These are phyloP conservation scores for Drosophila putrida DNA, from an alignment of 2,888 invertebrate genomes.

Conservation along the genomic window DNA sequence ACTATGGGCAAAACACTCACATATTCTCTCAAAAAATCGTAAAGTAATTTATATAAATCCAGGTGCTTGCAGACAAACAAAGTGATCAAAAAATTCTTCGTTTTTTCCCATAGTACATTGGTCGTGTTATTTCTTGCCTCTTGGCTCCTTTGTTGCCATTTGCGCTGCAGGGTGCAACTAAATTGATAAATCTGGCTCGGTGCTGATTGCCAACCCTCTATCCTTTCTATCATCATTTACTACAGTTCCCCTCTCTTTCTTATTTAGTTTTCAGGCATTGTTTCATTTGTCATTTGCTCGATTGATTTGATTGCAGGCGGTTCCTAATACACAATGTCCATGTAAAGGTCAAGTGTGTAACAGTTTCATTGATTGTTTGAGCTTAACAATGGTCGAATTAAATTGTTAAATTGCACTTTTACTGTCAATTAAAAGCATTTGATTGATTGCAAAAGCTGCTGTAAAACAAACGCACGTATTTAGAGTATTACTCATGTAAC, in stretches of 20 bases:
- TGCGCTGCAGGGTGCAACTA: slow-evolving; percentile 68
- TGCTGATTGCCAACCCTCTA: slow-evolving; percentile 20
- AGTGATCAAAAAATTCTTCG: no score
- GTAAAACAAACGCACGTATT: no score
- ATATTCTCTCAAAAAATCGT: no score
- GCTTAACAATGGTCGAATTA: slow-evolving; percentile 3
- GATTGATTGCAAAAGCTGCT: no score
- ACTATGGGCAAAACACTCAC: no score
- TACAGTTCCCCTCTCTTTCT: neutral
- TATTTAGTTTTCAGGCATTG: slow-evolving; percentile 28
- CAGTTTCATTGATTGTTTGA: slow-evolving; percentile 13
- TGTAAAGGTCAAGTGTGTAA: slow-evolving; percentile 29
- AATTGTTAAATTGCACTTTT: neutral
- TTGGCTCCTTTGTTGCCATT: slow-evolving; percentile 63
- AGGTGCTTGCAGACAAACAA: no score
- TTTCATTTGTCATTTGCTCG: slow-evolving; percentile 25
- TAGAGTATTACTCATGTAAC: no score
- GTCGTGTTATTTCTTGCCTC: slow-evolving; percentile 67
- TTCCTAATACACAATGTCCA: slow-evolving; percentile 20
- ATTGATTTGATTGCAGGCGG: slow-evolving; percentile 32
- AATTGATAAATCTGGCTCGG: slow-evolving; percentile 75
- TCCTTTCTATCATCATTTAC: neutral
- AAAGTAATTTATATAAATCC: no score
- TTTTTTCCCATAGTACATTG: no score
- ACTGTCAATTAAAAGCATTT: neutral